These are phyloP conservation scores for Anarhynchus alexandrinus DNA, from an alignment of 2,113 vertebrate genomes.

Conservation along the genomic window DNA sequence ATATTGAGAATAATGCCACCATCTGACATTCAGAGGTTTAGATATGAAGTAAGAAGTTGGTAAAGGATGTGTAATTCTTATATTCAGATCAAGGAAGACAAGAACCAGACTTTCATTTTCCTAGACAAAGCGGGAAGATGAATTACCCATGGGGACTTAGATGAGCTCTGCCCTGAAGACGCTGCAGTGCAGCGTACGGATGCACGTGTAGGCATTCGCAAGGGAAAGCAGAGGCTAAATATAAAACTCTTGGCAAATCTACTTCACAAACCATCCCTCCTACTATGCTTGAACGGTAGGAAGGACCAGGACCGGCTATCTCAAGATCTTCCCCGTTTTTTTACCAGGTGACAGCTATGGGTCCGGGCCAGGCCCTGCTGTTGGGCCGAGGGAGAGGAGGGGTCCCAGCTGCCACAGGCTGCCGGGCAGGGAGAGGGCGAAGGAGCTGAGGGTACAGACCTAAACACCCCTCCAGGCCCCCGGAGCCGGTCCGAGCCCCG, in stretches of 20 bases:
- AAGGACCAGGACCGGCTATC: background rate
- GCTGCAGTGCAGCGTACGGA: rapidly evolving
- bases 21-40: rapidly evolving
- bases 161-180: rapidly evolving
- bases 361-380: background rate
- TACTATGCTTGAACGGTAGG: rapidly evolving
- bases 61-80: background rate
- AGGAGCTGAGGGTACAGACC: background rate
- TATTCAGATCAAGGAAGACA: background rate
- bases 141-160: rapidly evolving
- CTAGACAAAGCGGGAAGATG: background rate
- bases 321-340: no score
- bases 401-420: background rate
- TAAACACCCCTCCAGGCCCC: background rate
- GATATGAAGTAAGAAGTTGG: background rate
- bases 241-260: background rate
- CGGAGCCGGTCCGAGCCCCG: no score
- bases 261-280: background rate
- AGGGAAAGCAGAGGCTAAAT: rapidly evolving
- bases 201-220: rapidly evolving
- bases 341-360: no score
- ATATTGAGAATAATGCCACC: rapidly evolving
- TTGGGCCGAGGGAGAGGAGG: background rate
- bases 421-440: no score
- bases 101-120: background rate